Evolutionary conservation across 2,797 vertebrate species (phyloP).

Genomic region (Danio tinwini): DNA sequence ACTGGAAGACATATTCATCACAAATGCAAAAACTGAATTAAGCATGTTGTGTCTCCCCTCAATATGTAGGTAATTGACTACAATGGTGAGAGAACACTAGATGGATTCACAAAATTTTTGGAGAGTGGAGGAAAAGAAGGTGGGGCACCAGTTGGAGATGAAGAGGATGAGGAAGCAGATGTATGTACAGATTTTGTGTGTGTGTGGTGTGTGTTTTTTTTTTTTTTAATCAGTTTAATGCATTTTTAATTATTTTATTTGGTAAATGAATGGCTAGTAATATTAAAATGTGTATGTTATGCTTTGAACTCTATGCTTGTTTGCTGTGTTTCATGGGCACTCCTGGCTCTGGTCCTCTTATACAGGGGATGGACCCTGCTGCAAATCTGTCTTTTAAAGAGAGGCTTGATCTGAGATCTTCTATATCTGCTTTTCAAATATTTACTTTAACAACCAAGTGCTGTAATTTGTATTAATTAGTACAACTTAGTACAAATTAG

Average conservation of each 20-base stretch:
- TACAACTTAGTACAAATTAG: no score
- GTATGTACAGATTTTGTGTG: conserved; percentile 65
- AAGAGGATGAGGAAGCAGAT: conserved; percentile 82
- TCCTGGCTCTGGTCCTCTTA: neutral
- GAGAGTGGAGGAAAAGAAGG: conserved; percentile 96
- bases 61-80: conserved; percentile 89
- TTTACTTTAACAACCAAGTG: no score
- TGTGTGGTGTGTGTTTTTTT: no score
- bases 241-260: no score
- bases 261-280: no score
- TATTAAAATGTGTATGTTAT: no score
- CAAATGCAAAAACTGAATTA: no score
- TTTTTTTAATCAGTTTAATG: neutral
- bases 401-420: no score
- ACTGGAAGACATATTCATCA: neutral
- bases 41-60: neutral
- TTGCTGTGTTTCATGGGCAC: neutral
- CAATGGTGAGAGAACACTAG: conserved; percentile 94
- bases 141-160: conserved; percentile 82
- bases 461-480: no score
- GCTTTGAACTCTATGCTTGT: neutral
- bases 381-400: neutral
- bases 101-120: conserved; percentile 94
- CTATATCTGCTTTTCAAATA: no score
- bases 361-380: conserved; percentile 7